A percentile compares a stretch with the other conserved stretches of the same genome.
Conservation (phyloP, 1,140 invertebrate species). For the Aphaenogaster rudis region DNA sequence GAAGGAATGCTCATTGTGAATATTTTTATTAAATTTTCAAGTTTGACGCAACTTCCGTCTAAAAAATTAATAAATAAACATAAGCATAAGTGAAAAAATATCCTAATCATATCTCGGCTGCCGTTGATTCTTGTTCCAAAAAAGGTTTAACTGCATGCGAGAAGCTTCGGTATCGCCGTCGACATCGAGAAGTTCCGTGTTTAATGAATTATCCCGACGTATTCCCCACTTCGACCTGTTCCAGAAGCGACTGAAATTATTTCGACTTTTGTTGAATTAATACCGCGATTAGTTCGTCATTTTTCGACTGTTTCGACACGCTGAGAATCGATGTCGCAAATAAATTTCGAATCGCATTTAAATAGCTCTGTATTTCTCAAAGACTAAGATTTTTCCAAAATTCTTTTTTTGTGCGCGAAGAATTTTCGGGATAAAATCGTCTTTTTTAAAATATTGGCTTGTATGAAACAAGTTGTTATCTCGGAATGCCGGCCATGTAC, state of each 20-base stretch:
- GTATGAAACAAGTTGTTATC: neutral
- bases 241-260: neutral
- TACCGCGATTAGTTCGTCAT: neutral
- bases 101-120: conserved; percentile 58
- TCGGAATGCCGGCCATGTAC: no score
- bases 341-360: neutral
- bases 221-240: neutral
- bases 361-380: neutral
- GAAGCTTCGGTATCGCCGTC: neutral
- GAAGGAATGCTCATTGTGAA: conserved; percentile 87
- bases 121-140: conserved; percentile 19
- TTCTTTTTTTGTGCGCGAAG: neutral
- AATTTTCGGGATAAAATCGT: neutral
- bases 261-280: neutral
- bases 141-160: neutral
- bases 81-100: conserved; percentile 84
- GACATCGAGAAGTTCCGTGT: neutral
- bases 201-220: neutral
- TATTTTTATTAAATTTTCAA: conserved; percentile 88
- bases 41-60: conserved; percentile 87
- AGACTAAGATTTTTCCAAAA: neutral
- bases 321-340: neutral
- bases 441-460: neutral
- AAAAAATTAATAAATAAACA: conserved; percentile 87
- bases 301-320: neutral